Conservation (phyloP, 2,797 vertebrate genomes). For the Perdix hodgsoniae region DNA sequence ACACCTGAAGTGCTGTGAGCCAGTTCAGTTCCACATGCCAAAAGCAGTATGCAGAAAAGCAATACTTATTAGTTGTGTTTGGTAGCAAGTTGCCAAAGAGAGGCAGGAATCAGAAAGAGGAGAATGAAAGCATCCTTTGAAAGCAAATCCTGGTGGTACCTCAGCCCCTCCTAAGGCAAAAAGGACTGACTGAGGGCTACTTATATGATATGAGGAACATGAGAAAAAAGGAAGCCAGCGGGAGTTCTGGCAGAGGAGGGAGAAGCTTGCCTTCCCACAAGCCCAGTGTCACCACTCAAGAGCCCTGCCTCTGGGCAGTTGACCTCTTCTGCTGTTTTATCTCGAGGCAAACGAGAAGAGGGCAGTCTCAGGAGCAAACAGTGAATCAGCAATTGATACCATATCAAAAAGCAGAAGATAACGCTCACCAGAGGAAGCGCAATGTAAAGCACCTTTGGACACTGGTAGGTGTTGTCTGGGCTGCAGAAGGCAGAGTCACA, state of each 20-base stretch:
- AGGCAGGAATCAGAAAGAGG: background rate
- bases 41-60: background rate
- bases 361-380: background rate
- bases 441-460: background rate
- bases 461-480: background rate
- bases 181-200: background rate
- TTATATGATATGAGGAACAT: background rate
- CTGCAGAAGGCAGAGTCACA: background rate
- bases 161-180: background rate
- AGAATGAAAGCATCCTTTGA: background rate
- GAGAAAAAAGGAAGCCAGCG: background rate
- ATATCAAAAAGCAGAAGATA: background rate
- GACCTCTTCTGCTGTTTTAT: conserved; percentile 1
- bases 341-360: background rate
- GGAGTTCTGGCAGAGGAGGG: background rate
- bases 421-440: background rate
- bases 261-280: background rate
- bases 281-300: background rate
- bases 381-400: background rate
- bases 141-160: background rate
- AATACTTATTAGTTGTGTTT: background rate
- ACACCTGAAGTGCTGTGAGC: background rate
- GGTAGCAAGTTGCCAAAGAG: background rate
- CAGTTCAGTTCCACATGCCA: background rate
- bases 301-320: background rate